Conservation (phyloP, 2,888 invertebrate species). For the Oegoconia quadripuncta region DNA sequence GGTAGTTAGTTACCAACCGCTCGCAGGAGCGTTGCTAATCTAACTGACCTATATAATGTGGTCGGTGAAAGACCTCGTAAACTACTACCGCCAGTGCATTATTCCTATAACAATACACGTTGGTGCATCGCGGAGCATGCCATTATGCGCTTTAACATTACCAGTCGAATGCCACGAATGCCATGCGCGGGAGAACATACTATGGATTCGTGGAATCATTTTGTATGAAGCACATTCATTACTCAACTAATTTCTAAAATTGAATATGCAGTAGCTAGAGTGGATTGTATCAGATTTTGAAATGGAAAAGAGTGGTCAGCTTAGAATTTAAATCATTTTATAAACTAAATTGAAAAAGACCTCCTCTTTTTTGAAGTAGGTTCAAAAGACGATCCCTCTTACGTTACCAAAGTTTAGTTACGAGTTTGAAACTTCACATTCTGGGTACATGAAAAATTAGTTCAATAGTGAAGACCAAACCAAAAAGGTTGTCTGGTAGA, state of each 20-base stretch:
- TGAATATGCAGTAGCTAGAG: conserved; percentile 33
- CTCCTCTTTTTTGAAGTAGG: too few species aligned
- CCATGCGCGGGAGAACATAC: background rate
- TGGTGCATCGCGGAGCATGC: conserved; percentile 31
- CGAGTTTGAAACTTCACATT: too few species aligned
- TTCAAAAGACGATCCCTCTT: too few species aligned
- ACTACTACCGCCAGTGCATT: conserved; percentile 68
- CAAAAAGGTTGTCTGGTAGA: too few species aligned
- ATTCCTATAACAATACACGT: conserved; percentile 63
- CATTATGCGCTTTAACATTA: conserved; percentile 48
- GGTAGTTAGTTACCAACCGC: background rate
- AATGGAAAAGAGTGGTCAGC: too few species aligned
- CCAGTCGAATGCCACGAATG: background rate
- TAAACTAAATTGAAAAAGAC: too few species aligned
- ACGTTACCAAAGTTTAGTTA: too few species aligned
- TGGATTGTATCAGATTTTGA: too few species aligned
- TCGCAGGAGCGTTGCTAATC: conserved; percentile 65
- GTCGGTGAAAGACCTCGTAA: conserved; percentile 78
- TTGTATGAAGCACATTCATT: conserved; percentile 57
- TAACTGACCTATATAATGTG: conserved; percentile 74
- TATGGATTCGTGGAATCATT: conserved; percentile 60
- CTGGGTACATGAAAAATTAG: too few species aligned
- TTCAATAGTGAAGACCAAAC: too few species aligned
- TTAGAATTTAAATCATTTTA: too few species aligned
- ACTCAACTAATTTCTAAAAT: conserved; percentile 58